Base-by-base conservation (phyloP, 2,888 invertebrate species). In the Latheticus oryzae region DNA sequence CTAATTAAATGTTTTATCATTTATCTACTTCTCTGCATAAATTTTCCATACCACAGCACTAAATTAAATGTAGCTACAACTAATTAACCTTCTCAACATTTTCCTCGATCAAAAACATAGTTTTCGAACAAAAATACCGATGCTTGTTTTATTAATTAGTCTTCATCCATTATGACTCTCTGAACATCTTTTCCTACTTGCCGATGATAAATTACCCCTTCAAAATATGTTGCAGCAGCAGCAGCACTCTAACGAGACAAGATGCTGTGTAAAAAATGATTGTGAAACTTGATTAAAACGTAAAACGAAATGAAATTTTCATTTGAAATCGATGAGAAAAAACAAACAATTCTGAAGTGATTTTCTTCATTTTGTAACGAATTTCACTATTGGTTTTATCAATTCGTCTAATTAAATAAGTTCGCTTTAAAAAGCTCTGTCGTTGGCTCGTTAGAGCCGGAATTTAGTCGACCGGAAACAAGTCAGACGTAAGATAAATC, bases 401-500 rank as follows among this genome's bases (percentile, higher is more conserved):
- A 50, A 50, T 50, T 17, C 38, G 12, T 11, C 15, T 52, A 52
- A 52, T 52, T 52, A 42, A 52, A 52, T 52, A 52, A 52, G 52
- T 52, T 52, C 16, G 37, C 26, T 17, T 50, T 50, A 52, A 52
- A 52, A 52, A 52, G 42, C 32, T 15, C 42, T 42, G 52, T 52
- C 52, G 48, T 50, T 50, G 42, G 56, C 56, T 56, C 42, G 56
- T 56, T 56, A 58, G 26, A 28, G 21, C 24, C 13, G 24, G 53
- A 52, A 28, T 21, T 45, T 48, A 32, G 48, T 35, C 19, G 42
- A 53, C 53, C 53, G 58, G 58, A 58, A 58, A 58, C 48, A 48
- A 58, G 48, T 48, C 40, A 45, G 50, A 50, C 54, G 38, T 38
- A 53, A 53, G 58, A 53, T 58, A 58, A 52, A 52, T 56, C 56